Evolutionary conservation across 2,888 invertebrate species (phyloP).

Genomic region (Schrankia costaestrigalis): DNA sequence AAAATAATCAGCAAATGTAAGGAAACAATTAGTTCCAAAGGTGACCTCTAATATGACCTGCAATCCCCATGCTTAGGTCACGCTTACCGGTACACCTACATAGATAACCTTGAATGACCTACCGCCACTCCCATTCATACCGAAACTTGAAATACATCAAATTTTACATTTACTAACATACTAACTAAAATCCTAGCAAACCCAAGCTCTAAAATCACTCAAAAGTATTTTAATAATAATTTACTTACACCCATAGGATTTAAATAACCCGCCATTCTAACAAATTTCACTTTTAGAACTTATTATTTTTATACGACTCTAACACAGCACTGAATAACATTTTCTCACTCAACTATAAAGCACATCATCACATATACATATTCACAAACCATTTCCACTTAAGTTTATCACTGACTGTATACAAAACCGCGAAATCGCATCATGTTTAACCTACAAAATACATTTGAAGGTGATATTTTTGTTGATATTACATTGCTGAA

Average conservation of each 20-base stretch:
- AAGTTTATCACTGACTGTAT: slow-evolving; percentile 58
- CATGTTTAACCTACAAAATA: slow-evolving; percentile 80
- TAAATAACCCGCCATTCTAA: slow-evolving; percentile 57
- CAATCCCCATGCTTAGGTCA: slow-evolving; percentile 54
- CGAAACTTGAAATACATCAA: neutral
- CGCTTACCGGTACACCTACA: slow-evolving; percentile 63
- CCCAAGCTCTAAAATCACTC: no score
- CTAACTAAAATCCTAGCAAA: no score
- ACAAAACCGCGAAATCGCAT: slow-evolving; percentile 72
- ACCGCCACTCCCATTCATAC: slow-evolving; percentile 31
- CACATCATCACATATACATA: slow-evolving; percentile 43
- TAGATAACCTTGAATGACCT: slow-evolving; percentile 79
- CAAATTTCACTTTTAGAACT: slow-evolving; percentile 23
- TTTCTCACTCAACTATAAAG: slow-evolving; percentile 23
- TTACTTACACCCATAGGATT: slow-evolving; percentile 46
- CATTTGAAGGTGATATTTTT: slow-evolving; percentile 80
- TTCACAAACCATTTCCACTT: slow-evolving; percentile 41
- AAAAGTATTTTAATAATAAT: slow-evolving; percentile 6
- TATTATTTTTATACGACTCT: slow-evolving; percentile 22
- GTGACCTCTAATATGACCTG: slow-evolving; percentile 70
- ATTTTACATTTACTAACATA: no score
- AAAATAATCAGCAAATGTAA: neutral
- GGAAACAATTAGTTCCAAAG: slow-evolving; percentile 47
- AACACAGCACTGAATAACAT: slow-evolving; percentile 33
- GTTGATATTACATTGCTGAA: slow-evolving; percentile 69